phyloP scores from a whole-genome alignment of 2,113 vertebrate species.

The Cyanocitta stelleri region DNA sequence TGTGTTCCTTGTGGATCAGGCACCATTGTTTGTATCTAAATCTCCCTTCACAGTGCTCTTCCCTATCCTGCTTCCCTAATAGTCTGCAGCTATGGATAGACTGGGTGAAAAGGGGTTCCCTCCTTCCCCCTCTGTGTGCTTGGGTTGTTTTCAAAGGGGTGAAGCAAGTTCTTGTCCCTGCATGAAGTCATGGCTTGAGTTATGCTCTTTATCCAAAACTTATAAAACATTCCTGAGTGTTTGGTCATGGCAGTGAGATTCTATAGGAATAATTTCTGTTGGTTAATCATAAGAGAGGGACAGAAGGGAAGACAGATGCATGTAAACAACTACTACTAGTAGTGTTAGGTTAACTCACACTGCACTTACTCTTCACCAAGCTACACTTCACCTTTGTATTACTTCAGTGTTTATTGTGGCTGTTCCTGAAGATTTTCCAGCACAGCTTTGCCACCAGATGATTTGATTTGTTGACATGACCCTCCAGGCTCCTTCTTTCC shows the following conservation, averaged over 20 bases:
- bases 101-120: background rate
- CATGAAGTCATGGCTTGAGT: background rate
- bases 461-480: background rate
- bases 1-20: accelerated
- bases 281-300: background rate
- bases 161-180: background rate
- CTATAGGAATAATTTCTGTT: background rate
- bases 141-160: background rate
- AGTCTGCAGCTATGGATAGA: background rate
- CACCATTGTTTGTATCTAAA: background rate
- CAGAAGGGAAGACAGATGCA: background rate
- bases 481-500: background rate
- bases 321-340: background rate
- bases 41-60: background rate
- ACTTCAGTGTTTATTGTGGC: background rate
- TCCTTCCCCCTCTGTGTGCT: background rate
- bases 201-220: background rate
- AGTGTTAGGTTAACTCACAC: background rate
- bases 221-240: background rate
- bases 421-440: background rate
- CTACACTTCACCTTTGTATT: background rate
- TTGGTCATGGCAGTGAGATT: background rate
- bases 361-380: background rate
- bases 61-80: background rate
- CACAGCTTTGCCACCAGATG: background rate